Percentiles rank a stretch among this genome's conserved stretches.
phyloP scores from a whole-genome alignment of 2,888 invertebrate genomes.

The Drosophila borealis region DNA sequence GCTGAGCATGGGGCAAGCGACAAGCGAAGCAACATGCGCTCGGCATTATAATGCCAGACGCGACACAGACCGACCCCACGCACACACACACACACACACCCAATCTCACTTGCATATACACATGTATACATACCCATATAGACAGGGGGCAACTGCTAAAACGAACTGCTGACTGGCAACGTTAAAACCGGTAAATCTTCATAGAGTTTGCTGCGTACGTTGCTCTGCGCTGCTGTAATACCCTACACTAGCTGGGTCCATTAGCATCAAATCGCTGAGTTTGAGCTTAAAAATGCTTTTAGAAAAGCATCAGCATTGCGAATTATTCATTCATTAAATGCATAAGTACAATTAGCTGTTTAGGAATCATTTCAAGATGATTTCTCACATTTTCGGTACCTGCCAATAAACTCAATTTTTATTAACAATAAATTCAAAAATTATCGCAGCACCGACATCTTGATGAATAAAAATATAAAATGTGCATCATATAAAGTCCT shows the following conservation, averaged over 20 bases:
- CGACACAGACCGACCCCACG: slow-evolving; percentile 64
- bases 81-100: slow-evolving; percentile 14
- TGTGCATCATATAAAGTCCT: too few relatives aligned
- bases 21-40: slow-evolving; percentile 59
- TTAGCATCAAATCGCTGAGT: background rate
- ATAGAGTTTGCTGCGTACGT: slow-evolving; percentile 70
- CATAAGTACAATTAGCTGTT: too few relatives aligned
- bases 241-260: slow-evolving; percentile 34
- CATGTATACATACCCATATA: slow-evolving; percentile 9
- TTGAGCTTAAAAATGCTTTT: background rate
- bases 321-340: background rate
- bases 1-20: slow-evolving; percentile 57
- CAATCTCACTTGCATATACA: background rate
- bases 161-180: slow-evolving; percentile 77
- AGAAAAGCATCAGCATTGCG: background rate
- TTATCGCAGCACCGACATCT: too few relatives aligned
- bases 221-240: slow-evolving; percentile 40
- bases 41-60: slow-evolving; percentile 76
- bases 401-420: too few relatives aligned
- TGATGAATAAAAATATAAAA: too few relatives aligned
- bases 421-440: too few relatives aligned
- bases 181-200: slow-evolving; percentile 81
- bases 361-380: too few relatives aligned
- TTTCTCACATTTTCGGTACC: too few relatives aligned
- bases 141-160: slow-evolving; percentile 39